A percentile compares a stretch with the other conserved stretches of the same genome.
Conservation (phyloP, 2,888 invertebrate genomes). For the Spodoptera exigua region DNA sequence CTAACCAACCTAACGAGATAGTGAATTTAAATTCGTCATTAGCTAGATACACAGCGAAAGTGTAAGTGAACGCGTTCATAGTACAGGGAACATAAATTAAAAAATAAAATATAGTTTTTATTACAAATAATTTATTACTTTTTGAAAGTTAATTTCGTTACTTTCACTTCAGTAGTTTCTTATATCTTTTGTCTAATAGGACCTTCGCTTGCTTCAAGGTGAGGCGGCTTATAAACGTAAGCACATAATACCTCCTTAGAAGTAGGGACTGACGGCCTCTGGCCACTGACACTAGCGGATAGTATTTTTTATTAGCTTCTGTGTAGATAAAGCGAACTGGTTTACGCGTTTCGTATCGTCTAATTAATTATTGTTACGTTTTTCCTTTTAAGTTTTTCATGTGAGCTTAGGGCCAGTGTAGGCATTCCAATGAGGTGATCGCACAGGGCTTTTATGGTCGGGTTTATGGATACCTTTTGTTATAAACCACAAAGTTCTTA, state of each 20-base stretch:
- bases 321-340: constrained; percentile 25
- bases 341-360: constrained; percentile 24
- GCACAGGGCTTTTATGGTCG: no score
- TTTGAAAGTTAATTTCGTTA: not conserved
- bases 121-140: no score
- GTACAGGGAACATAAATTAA: no score
- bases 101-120: no score
- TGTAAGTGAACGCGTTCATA: no score
- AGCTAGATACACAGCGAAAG: no score
- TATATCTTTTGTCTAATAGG: constrained; percentile 5
- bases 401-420: not conserved
- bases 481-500: no score
- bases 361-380: constrained; percentile 35
- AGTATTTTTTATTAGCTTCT: constrained; percentile 26
- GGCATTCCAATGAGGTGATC: not conserved
- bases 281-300: constrained; percentile 13
- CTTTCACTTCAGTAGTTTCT: constrained; percentile 12
- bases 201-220: constrained; percentile 21
- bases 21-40: no score
- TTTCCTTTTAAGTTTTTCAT: constrained; percentile 17
- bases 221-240: constrained; percentile 8
- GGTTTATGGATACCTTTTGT: no score
- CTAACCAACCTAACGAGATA: no score
- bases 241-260: constrained; percentile 2
- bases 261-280: constrained; percentile 10